Evolutionary conservation across 92 coral and sea anemone species (phyloP).

Genomic region (Zoanthus sansibaricus): DNA sequence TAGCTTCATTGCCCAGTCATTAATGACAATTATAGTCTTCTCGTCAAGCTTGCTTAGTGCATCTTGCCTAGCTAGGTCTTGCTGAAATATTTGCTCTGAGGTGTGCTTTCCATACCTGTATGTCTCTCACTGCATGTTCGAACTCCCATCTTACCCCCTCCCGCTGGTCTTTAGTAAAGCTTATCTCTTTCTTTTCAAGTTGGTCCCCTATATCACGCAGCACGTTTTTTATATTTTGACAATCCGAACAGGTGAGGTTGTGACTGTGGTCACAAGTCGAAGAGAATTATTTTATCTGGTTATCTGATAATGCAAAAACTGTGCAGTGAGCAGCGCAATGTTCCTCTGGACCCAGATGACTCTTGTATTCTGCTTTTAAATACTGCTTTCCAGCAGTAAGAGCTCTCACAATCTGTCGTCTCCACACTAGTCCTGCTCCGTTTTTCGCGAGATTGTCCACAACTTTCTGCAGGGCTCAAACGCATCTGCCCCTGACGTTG

Average conservation of each 20-base stretch:
- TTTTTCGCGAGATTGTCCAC: slow-evolving; percentile 29
- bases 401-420: slow-evolving; percentile 2
- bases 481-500: slow-evolving; percentile 57
- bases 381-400: slow-evolving; percentile 41
- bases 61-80: slow-evolving; percentile 62
- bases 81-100: slow-evolving; percentile 53
- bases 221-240: slow-evolving; percentile 42
- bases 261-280: slow-evolving; percentile 52
- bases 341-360: slow-evolving; percentile 67
- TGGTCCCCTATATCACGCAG: not conserved
- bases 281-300: slow-evolving; percentile 24
- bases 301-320: slow-evolving; percentile 63
- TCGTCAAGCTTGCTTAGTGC: slow-evolving; percentile 18
- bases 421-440: slow-evolving; percentile 44
- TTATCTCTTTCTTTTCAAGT: too few relatives aligned
- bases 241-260: slow-evolving; percentile 30
- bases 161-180: not conserved
- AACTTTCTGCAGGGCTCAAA: too few relatives aligned
- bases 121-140: slow-evolving; percentile 37
- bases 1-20: slow-evolving; percentile 73
- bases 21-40: slow-evolving; percentile 51
- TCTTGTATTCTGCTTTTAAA: slow-evolving; percentile 54
- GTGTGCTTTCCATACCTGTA: slow-evolving; percentile 65
- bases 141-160: slow-evolving; percentile 59
- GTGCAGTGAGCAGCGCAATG: slow-evolving; percentile 64